These are phyloP conservation scores for Sphinx pinastri DNA, from an alignment of 2,888 invertebrate species.

Conservation along the genomic window DNA sequence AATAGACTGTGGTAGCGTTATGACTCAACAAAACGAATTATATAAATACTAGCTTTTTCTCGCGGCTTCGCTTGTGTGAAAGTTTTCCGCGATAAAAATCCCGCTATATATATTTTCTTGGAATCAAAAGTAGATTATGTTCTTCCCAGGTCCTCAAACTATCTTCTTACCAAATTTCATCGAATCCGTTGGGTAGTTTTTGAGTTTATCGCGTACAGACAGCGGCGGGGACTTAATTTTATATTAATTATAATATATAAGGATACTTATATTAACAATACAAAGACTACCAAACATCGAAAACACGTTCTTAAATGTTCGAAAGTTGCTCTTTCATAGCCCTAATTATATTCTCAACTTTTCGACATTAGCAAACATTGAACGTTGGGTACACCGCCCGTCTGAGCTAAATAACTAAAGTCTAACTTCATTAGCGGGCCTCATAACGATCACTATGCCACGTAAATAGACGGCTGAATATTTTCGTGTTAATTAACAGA, in stretches of 20 bases:
- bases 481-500: constrained; percentile 25
- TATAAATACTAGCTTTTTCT: too few species aligned
- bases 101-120: too few species aligned
- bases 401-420: constrained; percentile 52
- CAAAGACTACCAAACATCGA: neutral
- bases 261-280: too few species aligned
- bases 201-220: too few species aligned
- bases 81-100: too few species aligned
- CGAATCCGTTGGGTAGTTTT: too few species aligned
- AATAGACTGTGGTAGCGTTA: neutral
- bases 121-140: too few species aligned
- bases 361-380: constrained; percentile 55
- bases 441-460: constrained; percentile 31
- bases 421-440: constrained; percentile 53
- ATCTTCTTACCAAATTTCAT: too few species aligned
- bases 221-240: too few species aligned
- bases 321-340: constrained; percentile 53
- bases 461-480: constrained; percentile 32
- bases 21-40: neutral
- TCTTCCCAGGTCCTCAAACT: too few species aligned
- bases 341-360: constrained; percentile 63
- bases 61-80: too few species aligned
- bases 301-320: constrained; percentile 31
- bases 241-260: too few species aligned
- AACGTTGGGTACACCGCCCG: constrained; percentile 38